Conservation (phyloP, 2,888 invertebrate genomes). For the Seira ritae region DNA sequence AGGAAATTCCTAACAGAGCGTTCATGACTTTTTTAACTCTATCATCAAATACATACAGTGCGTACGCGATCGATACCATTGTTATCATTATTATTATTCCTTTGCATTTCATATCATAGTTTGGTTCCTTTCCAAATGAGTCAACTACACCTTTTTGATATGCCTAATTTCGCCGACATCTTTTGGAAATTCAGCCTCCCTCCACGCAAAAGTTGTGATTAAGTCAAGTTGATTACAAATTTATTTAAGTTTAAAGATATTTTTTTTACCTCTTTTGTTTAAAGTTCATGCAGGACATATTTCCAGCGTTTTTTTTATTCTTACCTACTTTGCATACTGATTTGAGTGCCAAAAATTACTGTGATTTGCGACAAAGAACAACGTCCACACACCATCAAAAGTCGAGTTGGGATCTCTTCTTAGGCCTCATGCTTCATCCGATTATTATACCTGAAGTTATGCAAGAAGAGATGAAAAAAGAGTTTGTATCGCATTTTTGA, state of each 20-base stretch:
- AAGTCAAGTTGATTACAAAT: not conserved
- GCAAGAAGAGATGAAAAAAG: not conserved
- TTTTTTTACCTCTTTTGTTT: too few relatives aligned
- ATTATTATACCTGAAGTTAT: conserved; percentile 28
- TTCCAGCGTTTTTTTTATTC: conserved; percentile 19
- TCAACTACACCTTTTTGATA: conserved; percentile 22
- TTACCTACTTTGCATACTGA: not conserved
- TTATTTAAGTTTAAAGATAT: too few relatives aligned
- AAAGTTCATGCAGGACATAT: too few relatives aligned
- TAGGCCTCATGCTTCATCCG: conserved; percentile 29
- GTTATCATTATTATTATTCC: conserved; percentile 8
- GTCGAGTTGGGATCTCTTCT: too few relatives aligned
- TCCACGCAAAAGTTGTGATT: not conserved
- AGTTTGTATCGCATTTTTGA: conserved; percentile 23
- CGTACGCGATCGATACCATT: not conserved
- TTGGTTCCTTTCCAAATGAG: conserved; percentile 27
- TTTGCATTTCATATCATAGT: conserved; percentile 1
- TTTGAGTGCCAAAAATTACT: not conserved
- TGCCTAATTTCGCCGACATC: not conserved
- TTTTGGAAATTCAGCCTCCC: not conserved
- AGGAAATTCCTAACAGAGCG: not conserved
- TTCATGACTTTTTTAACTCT: not conserved
- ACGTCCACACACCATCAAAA: too few relatives aligned
- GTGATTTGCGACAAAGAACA: not conserved
- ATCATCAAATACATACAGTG: not conserved